These are phyloP conservation scores for Hemibagrus wyckioides DNA, from an alignment of 2,113 vertebrate species.

Conservation along the genomic window DNA sequence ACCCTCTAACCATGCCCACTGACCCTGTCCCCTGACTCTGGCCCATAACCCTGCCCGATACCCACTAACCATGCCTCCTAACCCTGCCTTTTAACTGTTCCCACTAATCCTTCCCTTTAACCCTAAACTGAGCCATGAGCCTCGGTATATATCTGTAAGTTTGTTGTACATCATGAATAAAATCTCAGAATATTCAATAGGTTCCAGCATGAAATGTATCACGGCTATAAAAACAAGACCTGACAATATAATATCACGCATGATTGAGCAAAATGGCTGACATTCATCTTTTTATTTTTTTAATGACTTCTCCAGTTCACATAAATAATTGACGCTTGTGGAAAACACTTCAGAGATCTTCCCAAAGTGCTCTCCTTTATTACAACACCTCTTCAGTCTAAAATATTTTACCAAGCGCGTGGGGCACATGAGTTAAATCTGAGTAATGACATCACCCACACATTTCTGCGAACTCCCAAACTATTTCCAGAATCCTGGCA, in stretches of 20 bases:
- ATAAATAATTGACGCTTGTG: background rate
- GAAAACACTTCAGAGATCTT: background rate
- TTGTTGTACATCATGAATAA: background rate
- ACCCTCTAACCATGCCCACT: too few species aligned
- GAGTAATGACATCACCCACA: background rate
- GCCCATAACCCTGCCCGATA: too few species aligned
- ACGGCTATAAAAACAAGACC: background rate
- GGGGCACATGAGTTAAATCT: conserved; percentile 1
- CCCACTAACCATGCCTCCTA: too few species aligned
- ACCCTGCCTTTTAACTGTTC: background rate
- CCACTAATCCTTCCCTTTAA: background rate
- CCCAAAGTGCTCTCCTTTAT: background rate
- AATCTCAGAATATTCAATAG: background rate
- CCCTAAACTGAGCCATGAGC: background rate
- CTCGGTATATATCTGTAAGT: background rate
- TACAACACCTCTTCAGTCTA: background rate
- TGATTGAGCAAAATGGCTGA: background rate
- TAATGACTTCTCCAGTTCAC: background rate
- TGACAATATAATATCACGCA: background rate
- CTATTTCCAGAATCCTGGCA: background rate
- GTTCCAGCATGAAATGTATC: background rate
- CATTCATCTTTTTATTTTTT: background rate
- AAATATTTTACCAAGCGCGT: background rate
- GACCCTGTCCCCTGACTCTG: too few species aligned
- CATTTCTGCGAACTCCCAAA: background rate